A percentile compares a stretch with the other conserved stretches of the same genome.
Evolutionary conservation across 2,113 vertebrate genomes (phyloP).

Genomic region (Coracopsis vasa): DNA sequence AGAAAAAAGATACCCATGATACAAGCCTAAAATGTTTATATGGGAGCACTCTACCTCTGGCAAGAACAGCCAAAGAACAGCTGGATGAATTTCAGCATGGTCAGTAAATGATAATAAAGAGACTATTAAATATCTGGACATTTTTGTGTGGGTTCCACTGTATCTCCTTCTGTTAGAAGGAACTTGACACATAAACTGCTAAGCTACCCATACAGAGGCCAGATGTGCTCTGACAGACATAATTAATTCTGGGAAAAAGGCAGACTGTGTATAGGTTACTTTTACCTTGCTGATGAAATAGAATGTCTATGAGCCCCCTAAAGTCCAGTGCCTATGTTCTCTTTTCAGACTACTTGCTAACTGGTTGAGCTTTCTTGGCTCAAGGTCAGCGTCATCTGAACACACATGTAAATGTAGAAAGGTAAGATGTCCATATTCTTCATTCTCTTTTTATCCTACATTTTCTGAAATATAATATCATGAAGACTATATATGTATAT

Average conservation of each 20-base stretch:
- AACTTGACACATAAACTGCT: neutral
- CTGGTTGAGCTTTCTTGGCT: neutral
- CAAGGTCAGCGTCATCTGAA: neutral
- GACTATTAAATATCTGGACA: neutral
- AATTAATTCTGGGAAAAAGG: neutral
- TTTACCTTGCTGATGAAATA: neutral
- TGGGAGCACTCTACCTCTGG: neutral
- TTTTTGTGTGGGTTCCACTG: neutral
- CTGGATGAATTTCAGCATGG: neutral
- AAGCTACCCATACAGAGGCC: neutral
- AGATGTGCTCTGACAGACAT: neutral
- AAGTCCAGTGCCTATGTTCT: rapidly evolving
- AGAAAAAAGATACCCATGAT: neutral
- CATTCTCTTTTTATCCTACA: neutral
- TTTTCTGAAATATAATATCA: neutral
- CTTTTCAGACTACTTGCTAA: neutral
- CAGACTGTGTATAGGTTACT: neutral
- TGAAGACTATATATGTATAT: neutral
- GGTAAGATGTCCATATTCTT: rapidly evolving
- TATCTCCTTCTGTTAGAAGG: neutral
- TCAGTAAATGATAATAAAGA: neutral
- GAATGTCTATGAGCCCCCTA: rapidly evolving
- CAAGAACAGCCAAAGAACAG: neutral
- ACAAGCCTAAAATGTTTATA: neutral
- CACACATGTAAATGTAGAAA: rapidly evolving